Base-by-base conservation (phyloP, 2,888 invertebrate species). In the Branchipolynoe longqiensis region DNA sequence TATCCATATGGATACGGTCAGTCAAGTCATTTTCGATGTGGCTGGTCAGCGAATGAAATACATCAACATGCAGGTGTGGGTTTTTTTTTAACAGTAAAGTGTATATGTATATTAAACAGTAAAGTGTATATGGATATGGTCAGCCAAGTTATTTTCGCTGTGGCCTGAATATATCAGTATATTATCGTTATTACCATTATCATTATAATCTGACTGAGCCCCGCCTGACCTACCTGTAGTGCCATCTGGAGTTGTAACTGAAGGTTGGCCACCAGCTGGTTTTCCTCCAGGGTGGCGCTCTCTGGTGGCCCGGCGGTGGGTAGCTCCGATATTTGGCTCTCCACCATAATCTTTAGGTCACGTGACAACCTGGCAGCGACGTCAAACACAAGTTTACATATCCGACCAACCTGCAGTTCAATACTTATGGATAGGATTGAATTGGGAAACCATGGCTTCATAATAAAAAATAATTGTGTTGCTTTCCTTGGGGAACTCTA, bases 201-300 rank as follows among this genome's bases (percentile, higher is more conserved):
- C 83, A 82, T 84, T 56, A 38, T 84, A 8, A 83, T 28, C 69
- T 31, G 18, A 48, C 48, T 82, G n/a, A 84, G 38, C 14, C 8
- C 8, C 28, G n/a, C 6, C n/a, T 6, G 12, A 12, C 87, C 12
- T 82, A 91, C 91, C 89, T 90, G 89, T 73, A 90, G 85, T 28
- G 91, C 91, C 74, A 88, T 86, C 40, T 90, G 89, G 6, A 91
- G 87, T 87, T 92, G 92, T 54, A 89, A 85, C 84, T 92, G 91
- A 2, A 92, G 87, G 82, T 91, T 92, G 56, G 88, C 87, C 56
- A 92, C 38, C 40, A 91, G 85, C 86, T 91, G 90, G 31, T 91
- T 91, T 74, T 91, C 90, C 14, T 56, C 74, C 33, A 84, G 74
- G 12, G 73, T 58, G 14, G 74, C 25, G 6, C 8, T n/a, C 28